phyloP scores from a whole-genome alignment of 1,140 invertebrate genomes.

The Zaprionus camerounensis region DNA sequence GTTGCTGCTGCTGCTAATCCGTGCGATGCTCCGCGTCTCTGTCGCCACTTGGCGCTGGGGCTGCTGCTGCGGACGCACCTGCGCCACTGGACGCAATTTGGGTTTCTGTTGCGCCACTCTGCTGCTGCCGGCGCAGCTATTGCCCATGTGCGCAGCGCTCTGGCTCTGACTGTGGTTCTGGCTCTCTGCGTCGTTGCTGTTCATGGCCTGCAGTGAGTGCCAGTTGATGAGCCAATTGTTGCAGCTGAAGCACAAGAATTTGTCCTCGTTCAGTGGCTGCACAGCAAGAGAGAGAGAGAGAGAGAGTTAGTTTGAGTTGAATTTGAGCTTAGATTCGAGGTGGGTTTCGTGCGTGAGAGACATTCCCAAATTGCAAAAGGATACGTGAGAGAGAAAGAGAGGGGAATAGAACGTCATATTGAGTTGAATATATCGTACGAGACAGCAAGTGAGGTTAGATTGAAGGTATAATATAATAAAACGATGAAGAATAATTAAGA shows the following conservation, averaged over 20 bases:
- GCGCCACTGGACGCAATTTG: constrained; percentile 48
- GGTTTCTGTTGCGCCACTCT: constrained; percentile 6
- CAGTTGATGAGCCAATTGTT: constrained; percentile 84
- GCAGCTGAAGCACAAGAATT: constrained; percentile 83
- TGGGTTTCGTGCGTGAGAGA: background rate
- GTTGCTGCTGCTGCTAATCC: constrained; percentile 3
- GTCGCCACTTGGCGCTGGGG: constrained; percentile 20
- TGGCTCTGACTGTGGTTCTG: constrained; percentile 55
- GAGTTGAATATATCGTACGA: too few relatives aligned
- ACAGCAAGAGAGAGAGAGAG: constrained; percentile 17
- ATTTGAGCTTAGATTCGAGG: background rate
- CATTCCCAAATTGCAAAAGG: background rate
- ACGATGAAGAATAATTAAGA: too few relatives aligned
- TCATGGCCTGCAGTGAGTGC: constrained; percentile 79
- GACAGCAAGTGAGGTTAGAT: background rate
- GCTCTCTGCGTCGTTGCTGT: constrained; percentile 77
- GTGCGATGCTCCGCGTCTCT: background rate
- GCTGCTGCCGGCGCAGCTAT: constrained; percentile 46
- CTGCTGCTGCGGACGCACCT: constrained; percentile 59
- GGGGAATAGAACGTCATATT: background rate
- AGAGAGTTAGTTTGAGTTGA: background rate
- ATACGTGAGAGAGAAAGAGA: background rate
- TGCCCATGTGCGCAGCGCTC: constrained; percentile 77
- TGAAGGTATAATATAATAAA: background rate
- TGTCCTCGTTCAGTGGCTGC: constrained; percentile 80